Evolutionary conservation across 2,888 invertebrate species (phyloP), one percentile per base, ranked within the genome.

Genomic region (Blera fallax): DNA sequence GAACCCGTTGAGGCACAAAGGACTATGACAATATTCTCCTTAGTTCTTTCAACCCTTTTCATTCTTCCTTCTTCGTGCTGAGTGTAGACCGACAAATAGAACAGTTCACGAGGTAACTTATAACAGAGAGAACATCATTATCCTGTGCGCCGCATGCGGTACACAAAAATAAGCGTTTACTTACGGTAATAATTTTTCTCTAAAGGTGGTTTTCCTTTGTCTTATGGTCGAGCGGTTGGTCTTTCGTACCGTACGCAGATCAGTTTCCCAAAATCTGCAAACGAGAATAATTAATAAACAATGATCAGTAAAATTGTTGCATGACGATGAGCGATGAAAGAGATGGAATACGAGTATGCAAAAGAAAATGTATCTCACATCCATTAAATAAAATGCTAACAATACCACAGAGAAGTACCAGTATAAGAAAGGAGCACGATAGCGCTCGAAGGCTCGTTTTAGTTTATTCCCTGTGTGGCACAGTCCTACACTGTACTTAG

Each of bases 181-280:
- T 90, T 87, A 90, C 90, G 88, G 88, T 67, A 89, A 83, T 62
- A 89, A 87, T 82, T 88, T 88, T 18, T 89, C 89, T 16, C 88
- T 73, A 27, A 88, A 88, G 5, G 88, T 89, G 16, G 88, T 89
- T 45, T 87, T 89, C 6, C 89, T 88, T 8, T 88, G 89, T 7
- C 92, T 90, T 82, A 92, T 90, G 92, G 93, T 94, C 2, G 94
- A 94, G 67, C 93, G 93, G 90, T 96, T 96, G 18, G 93, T 93
- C 88, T 95, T 95, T 27, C 96, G 93, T 0, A 94, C 96, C n/a
- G 95, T 93, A 72, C 94, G 95, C 69, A 97, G 94, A 90, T 97
- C 97, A 87, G 95, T 95, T 90, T 96, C 95, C 96, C 96, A 97
- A 91, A 96, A 96, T 40, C 92, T 92, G 83, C n/a, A 87, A 87